These are phyloP conservation scores for Scortum barcoo DNA, from an alignment of 2,113 vertebrate species.

Conservation along the genomic window DNA sequence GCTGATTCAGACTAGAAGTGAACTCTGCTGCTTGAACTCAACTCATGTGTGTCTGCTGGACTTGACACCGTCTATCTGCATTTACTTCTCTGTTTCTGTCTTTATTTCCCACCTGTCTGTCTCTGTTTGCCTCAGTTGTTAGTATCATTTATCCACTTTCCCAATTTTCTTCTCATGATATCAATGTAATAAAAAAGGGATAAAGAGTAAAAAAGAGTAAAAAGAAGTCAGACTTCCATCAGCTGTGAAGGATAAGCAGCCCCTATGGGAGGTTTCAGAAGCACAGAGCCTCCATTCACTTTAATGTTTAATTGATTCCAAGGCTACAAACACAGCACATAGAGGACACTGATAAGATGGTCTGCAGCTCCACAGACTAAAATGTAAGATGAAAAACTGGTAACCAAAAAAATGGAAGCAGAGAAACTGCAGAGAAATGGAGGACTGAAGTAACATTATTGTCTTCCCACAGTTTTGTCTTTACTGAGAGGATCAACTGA, in stretches of 20 bases:
- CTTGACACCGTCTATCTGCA: background rate
- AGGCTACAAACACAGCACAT: background rate
- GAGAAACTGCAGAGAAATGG: background rate
- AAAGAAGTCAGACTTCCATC: constrained; percentile 1
- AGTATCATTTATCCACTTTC: background rate
- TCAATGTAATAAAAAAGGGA: background rate
- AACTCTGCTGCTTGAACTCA: background rate
- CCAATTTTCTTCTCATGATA: background rate
- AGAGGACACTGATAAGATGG: background rate
- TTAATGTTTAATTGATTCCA: constrained; percentile 5
- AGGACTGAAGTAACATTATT: background rate
- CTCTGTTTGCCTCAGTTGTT: background rate
- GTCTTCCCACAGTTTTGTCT: no score
- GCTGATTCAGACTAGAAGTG: background rate
- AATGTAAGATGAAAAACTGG: background rate
- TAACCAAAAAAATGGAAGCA: background rate
- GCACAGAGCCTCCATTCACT: background rate
- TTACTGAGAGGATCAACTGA: constrained; percentile 11
- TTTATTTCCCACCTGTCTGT: background rate
- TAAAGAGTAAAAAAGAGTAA: no score
- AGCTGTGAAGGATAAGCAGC: constrained; percentile 18
- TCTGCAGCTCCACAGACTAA: background rate
- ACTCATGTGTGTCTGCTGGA: background rate
- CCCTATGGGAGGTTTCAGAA: constrained; percentile 26
- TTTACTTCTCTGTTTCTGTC: background rate